Percentiles rank a stretch among this genome's conserved stretches.
Evolutionary conservation across 2,888 invertebrate species (phyloP).

Genomic region (Tineola bisselliella): DNA sequence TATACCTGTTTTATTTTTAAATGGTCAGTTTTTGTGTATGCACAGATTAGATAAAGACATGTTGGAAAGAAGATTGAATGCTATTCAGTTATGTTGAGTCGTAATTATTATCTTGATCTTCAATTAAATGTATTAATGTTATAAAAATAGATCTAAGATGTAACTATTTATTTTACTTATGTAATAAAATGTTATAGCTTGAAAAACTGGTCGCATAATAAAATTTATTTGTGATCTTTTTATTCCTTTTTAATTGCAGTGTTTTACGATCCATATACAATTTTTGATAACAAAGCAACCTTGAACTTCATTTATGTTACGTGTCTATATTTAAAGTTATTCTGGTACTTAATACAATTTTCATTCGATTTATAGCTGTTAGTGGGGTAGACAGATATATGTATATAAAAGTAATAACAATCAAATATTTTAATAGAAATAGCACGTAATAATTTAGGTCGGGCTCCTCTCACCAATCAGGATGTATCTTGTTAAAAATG

Average conservation of each 20-base stretch:
- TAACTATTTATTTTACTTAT: background rate
- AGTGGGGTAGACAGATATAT: no score
- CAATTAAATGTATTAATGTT: background rate
- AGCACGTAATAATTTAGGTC: no score
- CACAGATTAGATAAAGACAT: conserved; percentile 72
- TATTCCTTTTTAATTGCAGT: background rate
- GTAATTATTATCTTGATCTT: background rate
- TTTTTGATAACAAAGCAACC: background rate
- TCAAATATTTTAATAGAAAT: no score
- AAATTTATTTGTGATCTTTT: background rate
- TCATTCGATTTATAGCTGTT: no score
- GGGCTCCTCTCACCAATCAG: no score
- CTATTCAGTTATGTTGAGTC: conserved; percentile 29
- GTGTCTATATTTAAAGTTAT: no score
- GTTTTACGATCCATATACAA: background rate
- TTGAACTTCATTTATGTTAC: background rate
- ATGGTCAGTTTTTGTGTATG: conserved; percentile 83
- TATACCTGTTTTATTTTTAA: conserved; percentile 88
- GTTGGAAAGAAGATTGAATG: conserved; percentile 59
- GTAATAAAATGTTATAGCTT: background rate
- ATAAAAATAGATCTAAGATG: background rate
- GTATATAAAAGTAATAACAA: no score
- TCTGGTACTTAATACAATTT: no score
- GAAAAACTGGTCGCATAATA: background rate
- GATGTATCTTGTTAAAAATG: no score